Evolutionary conservation across 2,888 invertebrate genomes (phyloP).

Genomic region (Drosophila acutilabella): DNA sequence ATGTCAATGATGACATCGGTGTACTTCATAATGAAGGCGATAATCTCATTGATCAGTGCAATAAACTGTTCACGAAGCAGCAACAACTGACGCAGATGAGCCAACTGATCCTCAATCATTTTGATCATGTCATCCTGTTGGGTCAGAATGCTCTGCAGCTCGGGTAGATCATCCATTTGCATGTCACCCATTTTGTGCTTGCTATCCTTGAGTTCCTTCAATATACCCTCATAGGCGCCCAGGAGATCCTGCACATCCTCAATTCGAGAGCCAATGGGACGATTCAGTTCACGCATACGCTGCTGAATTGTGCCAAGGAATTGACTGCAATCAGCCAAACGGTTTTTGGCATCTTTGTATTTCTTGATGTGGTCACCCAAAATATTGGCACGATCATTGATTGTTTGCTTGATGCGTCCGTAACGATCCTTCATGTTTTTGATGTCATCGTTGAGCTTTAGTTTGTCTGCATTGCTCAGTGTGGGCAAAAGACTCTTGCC

Average conservation of each 20-base stretch:
- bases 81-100: slow-evolving; percentile 91
- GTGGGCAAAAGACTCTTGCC: slow-evolving; percentile 92
- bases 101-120: slow-evolving; percentile 94
- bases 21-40: slow-evolving; percentile 94
- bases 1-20: slow-evolving; percentile 94
- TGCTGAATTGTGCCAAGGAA: slow-evolving; percentile 93
- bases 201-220: slow-evolving; percentile 91
- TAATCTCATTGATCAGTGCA: slow-evolving; percentile 93
- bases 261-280: slow-evolving; percentile 94
- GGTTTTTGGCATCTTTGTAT: slow-evolving; percentile 92
- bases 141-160: slow-evolving; percentile 91
- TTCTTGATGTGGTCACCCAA: slow-evolving; percentile 92
- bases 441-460: slow-evolving; percentile 92
- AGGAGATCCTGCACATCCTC: slow-evolving; percentile 95
- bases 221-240: slow-evolving; percentile 91
- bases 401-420: slow-evolving; percentile 89
- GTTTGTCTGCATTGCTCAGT: slow-evolving; percentile 93
- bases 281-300: slow-evolving; percentile 92
- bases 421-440: slow-evolving; percentile 92
- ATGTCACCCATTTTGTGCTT: slow-evolving; percentile 92
- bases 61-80: slow-evolving; percentile 95
- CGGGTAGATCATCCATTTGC: slow-evolving; percentile 91
- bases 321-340: slow-evolving; percentile 91
- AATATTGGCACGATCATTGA: slow-evolving; percentile 90
- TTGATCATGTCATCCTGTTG: slow-evolving; percentile 95